phyloP scores from a whole-genome alignment of 2,113 vertebrate species.

The Echinops telfairi region DNA sequence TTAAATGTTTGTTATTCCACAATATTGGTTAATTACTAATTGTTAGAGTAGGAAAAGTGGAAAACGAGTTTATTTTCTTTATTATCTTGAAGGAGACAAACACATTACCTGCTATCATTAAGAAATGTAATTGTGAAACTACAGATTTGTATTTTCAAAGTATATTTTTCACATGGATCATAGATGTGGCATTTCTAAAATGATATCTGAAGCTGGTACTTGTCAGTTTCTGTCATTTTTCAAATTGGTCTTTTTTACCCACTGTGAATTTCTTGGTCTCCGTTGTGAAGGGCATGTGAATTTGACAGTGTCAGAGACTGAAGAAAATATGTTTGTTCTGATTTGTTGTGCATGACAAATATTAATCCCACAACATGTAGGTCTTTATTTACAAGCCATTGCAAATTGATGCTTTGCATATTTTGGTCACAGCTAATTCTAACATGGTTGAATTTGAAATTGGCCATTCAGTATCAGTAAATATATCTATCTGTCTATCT shows the following conservation, averaged over 20 bases:
- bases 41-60: not conserved
- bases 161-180: slow-evolving; percentile 34
- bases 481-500: not conserved
- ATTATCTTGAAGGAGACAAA: slow-evolving; percentile 31
- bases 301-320: slow-evolving; percentile 62
- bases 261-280: slow-evolving; percentile 59
- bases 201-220: slow-evolving; percentile 45
- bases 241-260: slow-evolving; percentile 44
- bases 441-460: slow-evolving; percentile 67
- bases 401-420: slow-evolving; percentile 74
- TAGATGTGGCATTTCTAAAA: slow-evolving; percentile 61
- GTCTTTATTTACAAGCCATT: slow-evolving; percentile 73
- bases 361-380: slow-evolving; percentile 71
- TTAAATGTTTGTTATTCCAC: not conserved
- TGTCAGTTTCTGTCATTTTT: slow-evolving; percentile 67
- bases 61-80: not conserved
- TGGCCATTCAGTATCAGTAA: slow-evolving; percentile 28
- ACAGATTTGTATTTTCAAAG: slow-evolving; percentile 45
- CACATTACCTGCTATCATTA: not conserved
- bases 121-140: slow-evolving; percentile 16
- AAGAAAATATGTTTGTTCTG: slow-evolving; percentile 67
- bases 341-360: slow-evolving; percentile 72
- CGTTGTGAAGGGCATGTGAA: slow-evolving; percentile 62
- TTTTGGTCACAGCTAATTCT: slow-evolving; percentile 77
- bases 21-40: slow-evolving; percentile 1